Evolutionary conservation across 2,797 vertebrate genomes (phyloP), one percentile per base, ranked within the genome.

Genomic region (Mormyrops attenuatus): DNA sequence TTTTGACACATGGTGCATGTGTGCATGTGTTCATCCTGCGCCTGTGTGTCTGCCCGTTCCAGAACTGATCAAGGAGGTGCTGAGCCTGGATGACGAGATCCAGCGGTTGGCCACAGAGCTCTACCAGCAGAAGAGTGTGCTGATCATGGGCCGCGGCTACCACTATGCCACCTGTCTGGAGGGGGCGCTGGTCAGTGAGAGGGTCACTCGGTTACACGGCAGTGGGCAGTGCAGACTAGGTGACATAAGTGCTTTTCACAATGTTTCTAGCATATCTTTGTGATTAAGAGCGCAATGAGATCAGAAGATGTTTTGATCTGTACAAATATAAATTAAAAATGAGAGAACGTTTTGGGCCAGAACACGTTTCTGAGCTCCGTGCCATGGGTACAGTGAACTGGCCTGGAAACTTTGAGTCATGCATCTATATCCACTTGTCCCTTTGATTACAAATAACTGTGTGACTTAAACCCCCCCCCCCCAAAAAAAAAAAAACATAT

Each of bases 61-160:
- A 99, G 99, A 98, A 92, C 93, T 98, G 92, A 99, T 99, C 90
- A 99, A 99, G 90, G 98, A 99, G 91, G 98, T 99, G 80, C 95
- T 99, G 92, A 96, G 96, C 91, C 96, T 99, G 95, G 98, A 99
- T 88, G 97, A 99, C 88, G 98, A 99, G 96, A 99, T 99, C 94
- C 97, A 99, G 96, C 97, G 97, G 91, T 90, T 99, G 93, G 98
- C 98, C 1, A 94, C 93, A 0, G 98, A 99, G 93, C 96, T 99
- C 1, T 99, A 98, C 95, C 96, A 99, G 90, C 98, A 99, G 96
- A 99, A 99, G 94, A 99, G 98, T 0, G 97, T 99, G 1, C 96
- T 99, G 92, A 99, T 99, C 94, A 99, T 99, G 99, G 99, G 99
- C 34, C 95, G 99, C 90, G 99, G 99, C 0, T 99, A 98, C 93